Evolutionary conservation across 2,888 invertebrate genomes (phyloP), one percentile per base, ranked within the genome.

Genomic region (Brachyptera risi): DNA sequence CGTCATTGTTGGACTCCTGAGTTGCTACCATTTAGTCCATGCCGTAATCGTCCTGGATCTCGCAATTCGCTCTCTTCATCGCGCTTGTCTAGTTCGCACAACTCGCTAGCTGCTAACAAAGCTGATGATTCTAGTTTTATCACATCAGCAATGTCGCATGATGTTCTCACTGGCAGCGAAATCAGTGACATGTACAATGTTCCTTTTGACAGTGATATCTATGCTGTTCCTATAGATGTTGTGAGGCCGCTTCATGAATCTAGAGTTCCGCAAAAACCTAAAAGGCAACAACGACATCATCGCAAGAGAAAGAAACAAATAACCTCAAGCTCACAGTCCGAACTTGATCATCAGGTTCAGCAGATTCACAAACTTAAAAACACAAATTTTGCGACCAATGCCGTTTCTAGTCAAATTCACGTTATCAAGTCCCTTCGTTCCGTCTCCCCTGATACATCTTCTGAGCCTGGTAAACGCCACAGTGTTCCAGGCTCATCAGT

Each of bases 111-210:
- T 19, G 83, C 86, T 63, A 87, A 88, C 69, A 88, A 86, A 75
- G 85, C 83, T 1, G 91, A 91, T 71, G 92, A 92, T 73, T 91
- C 91, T 19, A 90, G 85, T 71, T 92, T 92, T 72, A 92, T 92
- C 67, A 92, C 91, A 1, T 91, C 91, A 71, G 92, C 92, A 31
- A 91, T 92, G 79, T 92, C 91, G 1, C 92, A 92, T 71, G 92
- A 92, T 71, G 87, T 90, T 1, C 78, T 92, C 37, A 81, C 85
- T 65, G 83, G 86, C n/a, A 84, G 86, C 65, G 88, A 89, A 71
- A 90, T 90, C 63, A 85, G 85, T 37, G 91, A 91, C 73, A 85
- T 92, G 80, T 92, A 92, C 73, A 92, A 90, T 76, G 92, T 92
- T 63, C 92, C 92, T 65, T 88, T 91, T 68, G 92, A 92, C 72